Evolutionary conservation across 2,113 vertebrate genomes (phyloP), one percentile per base, ranked within the genome.

Genomic region (Cathartes aura): DNA sequence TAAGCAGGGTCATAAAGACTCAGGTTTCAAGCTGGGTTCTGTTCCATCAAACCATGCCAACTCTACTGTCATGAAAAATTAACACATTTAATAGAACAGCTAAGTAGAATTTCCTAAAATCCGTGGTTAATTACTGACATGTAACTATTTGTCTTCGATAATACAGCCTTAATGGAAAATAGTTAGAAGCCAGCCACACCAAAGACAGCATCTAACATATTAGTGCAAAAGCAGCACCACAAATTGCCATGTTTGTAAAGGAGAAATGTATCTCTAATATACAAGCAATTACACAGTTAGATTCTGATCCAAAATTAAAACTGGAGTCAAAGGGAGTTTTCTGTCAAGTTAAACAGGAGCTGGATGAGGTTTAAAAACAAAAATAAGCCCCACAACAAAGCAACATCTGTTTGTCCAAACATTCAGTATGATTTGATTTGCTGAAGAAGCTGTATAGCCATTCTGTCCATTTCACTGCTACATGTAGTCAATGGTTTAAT

Each of bases 1-100:
- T 87, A 96, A 87, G 66, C 26, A 83, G 43, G 76, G 95, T 96
- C 95, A 91, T 89, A 93, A 97, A 93, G 91, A 96, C 43, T 89
- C 70, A 85, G 74, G 72, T 96, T 96, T 95, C 93, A 90, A 91
- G 88, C 59, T 96, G 93, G 12, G 73, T 92, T 93, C 94, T 89
- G 68, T 72, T 83, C 58, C 70, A 85, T 88, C 83, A 91, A 90
- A 89, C 34, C 56, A 81, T 87, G 87, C 88, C 92, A 96, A 79
- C 66, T 84, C 55, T 83, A 86, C 90, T 78, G 83, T 91, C 64
- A 64, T 64, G 73, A 96, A 94, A 95, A 97, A 96, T 91, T 84
- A 96, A 82, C 66, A 81, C 23, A 68, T 89, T 90, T 92, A 93
- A 88, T 67, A 79, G 71, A 97, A 95, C 40, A 92, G 66, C 86